Percentiles rank a stretch among this genome's conserved stretches.
Conservation (phyloP, 1,140 invertebrate species). For the Plectus sambesii region DNA sequence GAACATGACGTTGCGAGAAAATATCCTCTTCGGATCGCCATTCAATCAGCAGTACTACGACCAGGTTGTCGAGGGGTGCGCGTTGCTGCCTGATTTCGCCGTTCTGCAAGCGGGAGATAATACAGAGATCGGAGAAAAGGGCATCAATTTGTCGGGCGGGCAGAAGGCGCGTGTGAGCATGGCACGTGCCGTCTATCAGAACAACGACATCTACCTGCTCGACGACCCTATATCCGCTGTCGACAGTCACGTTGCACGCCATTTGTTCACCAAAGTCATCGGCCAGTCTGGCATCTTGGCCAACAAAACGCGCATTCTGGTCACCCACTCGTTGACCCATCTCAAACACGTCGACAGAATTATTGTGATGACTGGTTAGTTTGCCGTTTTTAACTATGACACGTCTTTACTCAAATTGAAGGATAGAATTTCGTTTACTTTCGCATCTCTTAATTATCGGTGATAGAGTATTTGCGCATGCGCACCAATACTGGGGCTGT, state of each 20-base stretch:
- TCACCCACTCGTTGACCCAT: conserved; percentile 48
- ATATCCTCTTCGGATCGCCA: conserved; percentile 32
- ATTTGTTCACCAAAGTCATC: conserved; percentile 51
- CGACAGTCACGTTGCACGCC: conserved; percentile 48
- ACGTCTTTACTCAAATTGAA: conserved; percentile 36
- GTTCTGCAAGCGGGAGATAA: conserved; percentile 30
- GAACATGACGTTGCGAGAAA: conserved; percentile 46
- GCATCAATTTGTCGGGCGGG: conserved; percentile 50
- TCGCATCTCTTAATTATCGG: not conserved
- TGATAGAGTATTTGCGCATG: no score
- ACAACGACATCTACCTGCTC: conserved; percentile 50
- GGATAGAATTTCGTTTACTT: not conserved
- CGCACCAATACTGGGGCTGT: no score
- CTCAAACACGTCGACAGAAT: conserved; percentile 54
- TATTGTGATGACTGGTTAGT: conserved; percentile 46
- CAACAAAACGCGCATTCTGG: conserved; percentile 47
- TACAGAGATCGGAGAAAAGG: conserved; percentile 47
- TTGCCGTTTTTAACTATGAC: not conserved
- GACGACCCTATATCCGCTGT: conserved; percentile 53
- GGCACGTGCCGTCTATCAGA: conserved; percentile 53
- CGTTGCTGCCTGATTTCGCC: conserved; percentile 27
- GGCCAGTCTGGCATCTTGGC: conserved; percentile 34
- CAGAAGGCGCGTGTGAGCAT: conserved; percentile 55
- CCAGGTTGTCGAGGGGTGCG: conserved; percentile 29
- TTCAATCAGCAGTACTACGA: conserved; percentile 26